A percentile compares a stretch with the other conserved stretches of the same genome.
Evolutionary conservation across 2,113 vertebrate species (phyloP).

Genomic region (Ciconia maguari): DNA sequence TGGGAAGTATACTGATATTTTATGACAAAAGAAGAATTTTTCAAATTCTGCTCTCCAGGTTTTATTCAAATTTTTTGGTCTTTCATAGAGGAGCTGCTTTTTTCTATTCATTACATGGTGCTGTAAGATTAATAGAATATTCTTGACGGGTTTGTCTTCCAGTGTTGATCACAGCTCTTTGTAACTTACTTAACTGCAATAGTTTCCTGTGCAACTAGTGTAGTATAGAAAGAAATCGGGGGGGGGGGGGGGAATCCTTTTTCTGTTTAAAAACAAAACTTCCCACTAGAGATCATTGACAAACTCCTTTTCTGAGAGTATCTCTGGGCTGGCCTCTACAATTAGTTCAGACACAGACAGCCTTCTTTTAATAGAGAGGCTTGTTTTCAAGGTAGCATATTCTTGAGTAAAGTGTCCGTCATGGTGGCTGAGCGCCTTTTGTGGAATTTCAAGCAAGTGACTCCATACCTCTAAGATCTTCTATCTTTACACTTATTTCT

Average conservation of each 20-base stretch:
- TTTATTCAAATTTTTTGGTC: background rate
- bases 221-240: background rate
- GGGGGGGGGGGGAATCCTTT: background rate
- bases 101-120: background rate
- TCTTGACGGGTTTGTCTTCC: background rate
- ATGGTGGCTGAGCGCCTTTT: background rate
- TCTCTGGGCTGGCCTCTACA: background rate
- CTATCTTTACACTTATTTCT: background rate
- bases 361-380: background rate
- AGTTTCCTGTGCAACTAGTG: background rate
- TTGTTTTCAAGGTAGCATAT: background rate
- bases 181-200: background rate
- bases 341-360: background rate
- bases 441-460: background rate
- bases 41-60: background rate
- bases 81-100: background rate
- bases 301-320: background rate
- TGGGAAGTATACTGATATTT: background rate
- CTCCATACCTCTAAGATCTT: background rate
- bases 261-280: background rate
- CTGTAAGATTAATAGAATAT: background rate
- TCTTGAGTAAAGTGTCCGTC: background rate
- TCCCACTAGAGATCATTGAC: background rate
- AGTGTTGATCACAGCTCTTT: background rate
- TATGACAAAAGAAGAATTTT: background rate